These are phyloP conservation scores for Mellilla xanthometata DNA, from an alignment of 2,888 invertebrate genomes.

Conservation along the genomic window DNA sequence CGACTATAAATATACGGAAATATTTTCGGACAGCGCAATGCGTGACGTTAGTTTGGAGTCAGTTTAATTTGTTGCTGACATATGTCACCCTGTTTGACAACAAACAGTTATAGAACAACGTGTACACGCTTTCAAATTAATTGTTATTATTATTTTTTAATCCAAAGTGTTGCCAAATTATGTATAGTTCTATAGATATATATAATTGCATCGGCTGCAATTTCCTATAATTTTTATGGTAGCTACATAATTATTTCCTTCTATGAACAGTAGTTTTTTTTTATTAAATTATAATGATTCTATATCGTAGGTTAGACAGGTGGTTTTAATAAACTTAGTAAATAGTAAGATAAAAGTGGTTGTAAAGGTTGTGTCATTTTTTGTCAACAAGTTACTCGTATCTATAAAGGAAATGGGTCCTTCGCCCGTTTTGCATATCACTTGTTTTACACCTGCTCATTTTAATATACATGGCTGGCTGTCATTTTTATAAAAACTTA, in stretches of 20 bases:
- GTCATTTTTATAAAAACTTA: constrained; percentile 6
- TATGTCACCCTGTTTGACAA: constrained; percentile 30
- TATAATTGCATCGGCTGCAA: no score
- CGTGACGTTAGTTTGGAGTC: constrained; percentile 52
- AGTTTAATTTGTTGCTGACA: constrained; percentile 50
- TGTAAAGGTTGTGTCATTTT: constrained; percentile 13
- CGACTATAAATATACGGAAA: constrained; percentile 79
- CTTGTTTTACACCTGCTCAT: constrained; percentile 24
- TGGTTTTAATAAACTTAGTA: constrained; percentile 1
- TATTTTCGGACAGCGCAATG: constrained; percentile 60
- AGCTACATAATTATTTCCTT: no score
- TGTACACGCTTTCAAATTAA: constrained; percentile 22
- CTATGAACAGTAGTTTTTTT: no score
- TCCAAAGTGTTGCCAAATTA: constrained; percentile 36
- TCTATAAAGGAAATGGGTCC: constrained; percentile 18
- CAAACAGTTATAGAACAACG: constrained; percentile 40
- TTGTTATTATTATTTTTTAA: neutral
- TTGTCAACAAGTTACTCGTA: constrained; percentile 20
- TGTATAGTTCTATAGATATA: no score
- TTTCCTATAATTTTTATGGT: no score
- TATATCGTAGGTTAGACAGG: constrained; percentile 7
- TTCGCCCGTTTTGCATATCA: constrained; percentile 23
- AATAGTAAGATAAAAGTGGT: neutral
- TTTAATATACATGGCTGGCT: constrained; percentile 1
- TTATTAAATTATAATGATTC: no score